Base-by-base conservation (phyloP, 2,888 invertebrate species). In the Cryptocephalus moraei region DNA sequence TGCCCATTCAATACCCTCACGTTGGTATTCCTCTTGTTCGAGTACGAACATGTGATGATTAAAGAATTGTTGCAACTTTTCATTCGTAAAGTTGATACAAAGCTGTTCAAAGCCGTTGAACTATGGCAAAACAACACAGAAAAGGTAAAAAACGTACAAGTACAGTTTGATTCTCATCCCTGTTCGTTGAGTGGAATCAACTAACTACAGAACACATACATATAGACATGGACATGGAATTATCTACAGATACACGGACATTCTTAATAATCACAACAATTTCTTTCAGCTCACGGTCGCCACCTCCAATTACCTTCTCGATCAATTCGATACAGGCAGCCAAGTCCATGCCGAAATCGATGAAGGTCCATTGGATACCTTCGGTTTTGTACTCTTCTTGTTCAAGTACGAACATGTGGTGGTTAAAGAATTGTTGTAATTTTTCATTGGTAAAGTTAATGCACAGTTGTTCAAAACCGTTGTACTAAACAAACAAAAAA, bases 381-480 rank as follows among this genome's bases (percentile, higher is more conserved):
- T 94, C 93, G 66, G 75, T 81, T 74, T 89, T 88, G 80, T 94
- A 94, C 73, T 93, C 93, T 74, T 94, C 93, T 84, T 94, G 93
- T 74, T 94, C 93, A 64, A 94, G 82, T 64, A 94, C 91, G 76
- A 94, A 94, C 93, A 94, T 94, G 82, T 94, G 89, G 71, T 94
- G 93, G 78, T 94, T 94, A 86, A 94, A 94, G 84, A 93, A 94
- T 75, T 94, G 94, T 78, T 95, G 94, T 67, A 94, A 82, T 75
- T 92, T 91, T 79, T 94, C 93, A 74, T 94, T 94, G 75, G 93
- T 94, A 80, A 94, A 94, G 81, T 94, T 94, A 82, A 94, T 94
- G 80, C 93, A 94, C 72, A 94, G 81, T 80, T 94, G 94, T 80
- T 94, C 93, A 81, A 93, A 94, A 75, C 92, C 91, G 81, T 94